Percentiles rank a stretch among this genome's conserved stretches.
phyloP scores from a whole-genome alignment of 2,797 vertebrate species.

The Sebastes reedi region DNA sequence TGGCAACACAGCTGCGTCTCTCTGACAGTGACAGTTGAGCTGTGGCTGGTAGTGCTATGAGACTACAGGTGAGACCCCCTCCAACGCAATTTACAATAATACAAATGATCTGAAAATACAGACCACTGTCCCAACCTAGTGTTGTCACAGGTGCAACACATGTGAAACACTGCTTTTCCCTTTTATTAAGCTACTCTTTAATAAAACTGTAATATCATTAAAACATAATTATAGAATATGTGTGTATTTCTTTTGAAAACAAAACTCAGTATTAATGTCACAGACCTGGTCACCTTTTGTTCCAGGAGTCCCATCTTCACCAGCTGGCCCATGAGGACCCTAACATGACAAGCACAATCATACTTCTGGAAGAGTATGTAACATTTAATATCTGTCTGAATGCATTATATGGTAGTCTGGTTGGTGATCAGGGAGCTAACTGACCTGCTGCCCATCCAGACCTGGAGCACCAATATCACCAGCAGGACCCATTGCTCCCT shows the following conservation, averaged over 20 bases:
- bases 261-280: neutral
- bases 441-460: slow-evolving; percentile 85
- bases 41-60: too few species aligned
- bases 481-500: slow-evolving; percentile 76
- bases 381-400: neutral
- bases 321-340: slow-evolving; percentile 78
- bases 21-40: too few species aligned
- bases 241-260: neutral
- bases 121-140: too few species aligned
- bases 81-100: neutral
- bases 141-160: neutral
- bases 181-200: neutral
- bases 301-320: slow-evolving; percentile 78
- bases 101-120: too few species aligned
- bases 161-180: neutral
- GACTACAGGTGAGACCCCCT: too few species aligned
- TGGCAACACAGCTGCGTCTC: too few species aligned
- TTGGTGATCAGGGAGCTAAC: slow-evolving; percentile 1
- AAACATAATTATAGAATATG: neutral
- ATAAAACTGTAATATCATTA: neutral
- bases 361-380: neutral
- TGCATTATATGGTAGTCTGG: neutral
- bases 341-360: slow-evolving; percentile 40
- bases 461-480: slow-evolving; percentile 77
- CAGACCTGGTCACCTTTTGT: slow-evolving; percentile 83